These are phyloP conservation scores for Hybos culiciformis DNA, from an alignment of 2,888 invertebrate genomes.

Conservation along the genomic window DNA sequence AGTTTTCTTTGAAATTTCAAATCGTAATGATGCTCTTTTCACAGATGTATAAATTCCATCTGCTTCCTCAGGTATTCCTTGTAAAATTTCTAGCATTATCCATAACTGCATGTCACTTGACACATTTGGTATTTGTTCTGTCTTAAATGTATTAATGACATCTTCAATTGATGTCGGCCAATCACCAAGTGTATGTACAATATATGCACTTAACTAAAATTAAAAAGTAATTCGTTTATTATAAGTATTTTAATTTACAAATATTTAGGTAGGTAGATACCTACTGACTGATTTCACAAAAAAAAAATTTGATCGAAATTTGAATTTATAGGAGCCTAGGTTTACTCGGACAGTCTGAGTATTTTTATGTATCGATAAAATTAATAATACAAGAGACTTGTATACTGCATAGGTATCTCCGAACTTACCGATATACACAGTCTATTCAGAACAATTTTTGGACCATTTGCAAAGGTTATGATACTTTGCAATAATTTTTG, in stretches of 20 bases:
- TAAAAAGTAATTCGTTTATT: conserved; percentile 1
- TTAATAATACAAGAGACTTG: not conserved
- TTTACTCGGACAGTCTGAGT: no score
- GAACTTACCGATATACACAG: conserved; percentile 67
- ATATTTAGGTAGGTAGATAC: no score
- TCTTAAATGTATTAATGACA: conserved; percentile 51
- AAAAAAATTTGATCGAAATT: no score
- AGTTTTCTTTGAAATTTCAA: conserved; percentile 29
- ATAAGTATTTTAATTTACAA: no score
- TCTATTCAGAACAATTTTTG: conserved; percentile 72
- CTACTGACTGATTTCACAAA: no score
- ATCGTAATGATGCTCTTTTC: conserved; percentile 27
- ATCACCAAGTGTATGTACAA: conserved; percentile 48
- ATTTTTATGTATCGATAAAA: not conserved
- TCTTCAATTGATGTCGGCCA: conserved; percentile 58
- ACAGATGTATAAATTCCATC: conserved; percentile 32
- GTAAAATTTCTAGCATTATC: conserved; percentile 68
- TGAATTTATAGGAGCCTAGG: no score
- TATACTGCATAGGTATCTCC: not conserved
- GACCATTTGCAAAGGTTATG: conserved; percentile 62
- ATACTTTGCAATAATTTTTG: conserved; percentile 65
- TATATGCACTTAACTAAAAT: conserved; percentile 66
- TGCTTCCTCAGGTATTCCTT: conserved; percentile 72
- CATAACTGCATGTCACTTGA: conserved; percentile 46
- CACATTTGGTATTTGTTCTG: conserved; percentile 43